Evolutionary conservation across 2,888 invertebrate genomes (phyloP).

Genomic region (Eledona agricola): DNA sequence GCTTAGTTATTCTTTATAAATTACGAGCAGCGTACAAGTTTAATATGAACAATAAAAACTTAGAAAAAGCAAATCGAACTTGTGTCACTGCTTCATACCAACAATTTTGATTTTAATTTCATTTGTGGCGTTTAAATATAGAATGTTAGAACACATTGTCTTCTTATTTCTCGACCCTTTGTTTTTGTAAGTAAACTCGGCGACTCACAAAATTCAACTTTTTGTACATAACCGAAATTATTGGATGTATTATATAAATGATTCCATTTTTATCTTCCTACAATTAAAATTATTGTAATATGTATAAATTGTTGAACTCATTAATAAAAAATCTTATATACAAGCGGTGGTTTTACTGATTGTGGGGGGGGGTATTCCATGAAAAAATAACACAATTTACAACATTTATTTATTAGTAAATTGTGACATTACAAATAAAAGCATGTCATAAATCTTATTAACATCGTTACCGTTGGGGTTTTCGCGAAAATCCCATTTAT

Average conservation of each 20-base stretch:
- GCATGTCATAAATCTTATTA: conserved; percentile 16
- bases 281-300: conserved; percentile 47
- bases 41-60: conserved; percentile 27
- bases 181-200: conserved; percentile 39
- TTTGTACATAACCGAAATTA: conserved; percentile 39
- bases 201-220: conserved; percentile 42
- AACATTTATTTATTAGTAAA: conserved; percentile 30
- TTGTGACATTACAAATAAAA: conserved; percentile 28
- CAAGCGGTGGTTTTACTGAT: too few relatives aligned
- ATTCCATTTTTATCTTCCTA: conserved; percentile 47
- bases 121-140: conserved; percentile 56
- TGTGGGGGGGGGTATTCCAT: too few relatives aligned
- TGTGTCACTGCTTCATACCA: conserved; percentile 44
- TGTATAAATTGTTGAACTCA: conserved; percentile 49
- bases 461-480: conserved; percentile 12
- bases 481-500: conserved; percentile 12
- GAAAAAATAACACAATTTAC: too few relatives aligned
- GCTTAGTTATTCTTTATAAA: conserved; percentile 47
- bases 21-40: conserved; percentile 34
- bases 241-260: conserved; percentile 41
- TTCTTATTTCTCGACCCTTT: conserved; percentile 45
- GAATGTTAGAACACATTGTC: conserved; percentile 51
- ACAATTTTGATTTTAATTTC: conserved; percentile 48
- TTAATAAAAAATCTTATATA: too few relatives aligned
- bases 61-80: too few relatives aligned